Evolutionary conservation across 2,113 vertebrate genomes (phyloP).

Genomic region (Polyodon spathula): DNA sequence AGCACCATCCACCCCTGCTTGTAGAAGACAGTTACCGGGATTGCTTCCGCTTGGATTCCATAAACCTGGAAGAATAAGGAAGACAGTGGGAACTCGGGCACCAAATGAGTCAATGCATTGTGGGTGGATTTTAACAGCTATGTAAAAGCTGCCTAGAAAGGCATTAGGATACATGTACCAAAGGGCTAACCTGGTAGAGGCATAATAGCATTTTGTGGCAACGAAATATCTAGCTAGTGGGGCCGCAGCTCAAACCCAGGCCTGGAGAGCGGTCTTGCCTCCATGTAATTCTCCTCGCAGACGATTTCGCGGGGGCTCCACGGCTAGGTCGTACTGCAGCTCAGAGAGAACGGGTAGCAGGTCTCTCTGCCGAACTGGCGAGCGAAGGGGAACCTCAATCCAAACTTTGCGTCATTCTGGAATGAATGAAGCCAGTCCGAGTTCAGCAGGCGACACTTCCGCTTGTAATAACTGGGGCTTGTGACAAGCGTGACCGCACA

Average conservation of each 20-base stretch:
- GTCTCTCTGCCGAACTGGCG: constrained; percentile 8
- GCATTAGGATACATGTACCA: too few relatives aligned
- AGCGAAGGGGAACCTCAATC: constrained; percentile 35
- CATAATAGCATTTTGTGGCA: too few relatives aligned
- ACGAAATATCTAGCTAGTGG: too few relatives aligned
- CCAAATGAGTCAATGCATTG: too few relatives aligned
- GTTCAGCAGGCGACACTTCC: not conserved
- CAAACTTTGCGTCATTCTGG: constrained; percentile 31
- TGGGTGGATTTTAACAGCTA: too few relatives aligned
- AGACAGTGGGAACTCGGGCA: not conserved
- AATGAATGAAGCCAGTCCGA: not conserved
- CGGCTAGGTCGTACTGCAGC: constrained; percentile 22
- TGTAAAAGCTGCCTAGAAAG: too few relatives aligned
- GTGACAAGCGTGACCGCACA: too few relatives aligned
- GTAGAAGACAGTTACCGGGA: constrained; percentile 27
- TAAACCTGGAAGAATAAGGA: constrained; percentile 25
- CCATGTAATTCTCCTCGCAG: constrained; percentile 54
- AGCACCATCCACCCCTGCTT: constrained; percentile 18
- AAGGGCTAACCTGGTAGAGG: too few relatives aligned
- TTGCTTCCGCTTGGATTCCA: constrained; percentile 25
- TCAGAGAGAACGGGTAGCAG: constrained; percentile 26
- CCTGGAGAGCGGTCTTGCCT: constrained; percentile 25
- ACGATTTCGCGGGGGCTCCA: constrained; percentile 42
- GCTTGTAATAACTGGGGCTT: not conserved
- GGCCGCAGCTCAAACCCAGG: not conserved